Evolutionary conservation across 2,797 vertebrate genomes (phyloP).

Genomic region (Pseudocheirus occidentalis): DNA sequence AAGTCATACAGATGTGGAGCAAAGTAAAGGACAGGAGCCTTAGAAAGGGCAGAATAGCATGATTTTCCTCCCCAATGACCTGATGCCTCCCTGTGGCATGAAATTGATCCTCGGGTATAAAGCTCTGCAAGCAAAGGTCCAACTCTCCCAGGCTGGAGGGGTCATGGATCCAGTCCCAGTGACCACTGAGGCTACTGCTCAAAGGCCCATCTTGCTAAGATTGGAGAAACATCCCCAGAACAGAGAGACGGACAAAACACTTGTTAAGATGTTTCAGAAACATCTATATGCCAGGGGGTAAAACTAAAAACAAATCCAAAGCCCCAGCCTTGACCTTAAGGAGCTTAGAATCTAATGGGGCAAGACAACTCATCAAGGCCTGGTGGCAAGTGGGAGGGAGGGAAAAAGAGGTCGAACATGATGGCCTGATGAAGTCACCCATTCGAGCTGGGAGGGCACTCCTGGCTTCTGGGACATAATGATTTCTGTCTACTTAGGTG

Average conservation of each 20-base stretch:
- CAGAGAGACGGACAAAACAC: not conserved
- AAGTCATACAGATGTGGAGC: not conserved
- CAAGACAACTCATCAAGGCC: not conserved
- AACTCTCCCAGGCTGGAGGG: not conserved
- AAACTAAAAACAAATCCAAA: not conserved
- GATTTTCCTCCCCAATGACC: not conserved
- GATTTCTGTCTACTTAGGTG: not conserved
- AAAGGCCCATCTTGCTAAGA: not conserved
- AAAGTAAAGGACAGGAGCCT: not conserved
- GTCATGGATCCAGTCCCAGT: not conserved
- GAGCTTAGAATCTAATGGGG: not conserved
- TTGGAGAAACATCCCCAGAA: not conserved
- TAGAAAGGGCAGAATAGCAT: not conserved
- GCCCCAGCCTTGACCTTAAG: not conserved
- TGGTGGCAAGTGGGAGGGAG: not conserved
- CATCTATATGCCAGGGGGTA: no score
- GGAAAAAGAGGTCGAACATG: accelerated
- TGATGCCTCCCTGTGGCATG: not conserved
- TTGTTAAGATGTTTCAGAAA: not conserved
- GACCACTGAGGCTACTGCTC: not conserved
- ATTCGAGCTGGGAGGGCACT: not conserved
- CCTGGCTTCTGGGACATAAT: not conserved
- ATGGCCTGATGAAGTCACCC: not conserved
- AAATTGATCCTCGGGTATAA: not conserved
- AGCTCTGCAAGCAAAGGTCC: not conserved